Base-by-base conservation (phyloP, 2,113 vertebrate genomes). In the Clarias macrocephalus region DNA sequence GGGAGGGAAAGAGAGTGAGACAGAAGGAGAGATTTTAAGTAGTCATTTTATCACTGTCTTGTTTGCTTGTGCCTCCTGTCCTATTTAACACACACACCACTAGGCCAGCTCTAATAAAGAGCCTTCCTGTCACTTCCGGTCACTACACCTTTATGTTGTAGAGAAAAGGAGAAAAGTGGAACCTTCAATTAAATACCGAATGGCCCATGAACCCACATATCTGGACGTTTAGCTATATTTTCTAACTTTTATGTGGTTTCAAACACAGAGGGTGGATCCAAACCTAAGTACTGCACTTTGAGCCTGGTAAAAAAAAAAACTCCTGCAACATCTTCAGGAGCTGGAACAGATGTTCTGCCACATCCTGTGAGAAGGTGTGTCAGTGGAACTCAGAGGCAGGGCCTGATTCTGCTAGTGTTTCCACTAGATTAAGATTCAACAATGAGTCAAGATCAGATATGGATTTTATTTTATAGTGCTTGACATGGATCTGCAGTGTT, bases 1-100 rank as follows among this genome's bases (percentile, higher is more conserved):
- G 59, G 54, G 65, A 80, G 83, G 80, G 76, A 84, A 15, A 57
- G 60, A 83, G 18, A 59, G 54, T 8, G 19, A 73, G 52, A 59
- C 5, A 16, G 30, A 73, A 7, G 16, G 56, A 42, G 37, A 63
- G 37, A 76, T n/a, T 33, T 57, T 59, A 75, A 85, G 54, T 62
- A 75, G 72, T 65, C 37, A 65, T 42, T 85, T 85, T 52, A 85
- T 85, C 83, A 85, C 33, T 85, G 83, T 75, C 72, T 85, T 21
- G 21, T 85, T 77, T 77, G 59, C 59, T 12, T 52, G 37, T 77
- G 59, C 59, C 25, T 77, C 72, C 16, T 85, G 84, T 30, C 59
- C 84, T 65, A 79, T 60, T 85, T 85, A 63, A n/a, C 60, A 82
- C 60, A 82, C 30, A 82, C 62, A 63, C 62, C 19, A 62, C 60